Base-by-base conservation (phyloP, 2,113 vertebrate species). In the Thomomys bottae region DNA sequence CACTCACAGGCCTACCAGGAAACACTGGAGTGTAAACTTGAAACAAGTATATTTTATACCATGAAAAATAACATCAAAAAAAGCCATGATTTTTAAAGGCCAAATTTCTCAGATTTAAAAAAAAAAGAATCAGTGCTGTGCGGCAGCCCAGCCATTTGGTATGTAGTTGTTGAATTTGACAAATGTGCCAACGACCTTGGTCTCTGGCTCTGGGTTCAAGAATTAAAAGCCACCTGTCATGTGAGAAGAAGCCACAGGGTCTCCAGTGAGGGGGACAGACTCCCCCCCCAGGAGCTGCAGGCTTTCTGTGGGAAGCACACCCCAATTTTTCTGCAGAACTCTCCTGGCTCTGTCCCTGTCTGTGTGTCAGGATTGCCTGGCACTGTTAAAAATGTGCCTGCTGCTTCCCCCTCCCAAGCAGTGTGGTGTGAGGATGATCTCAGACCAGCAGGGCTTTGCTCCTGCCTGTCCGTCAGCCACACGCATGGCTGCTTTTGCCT, bases 111-210 rank as follows among this genome's bases (percentile, higher is more conserved):
- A 45, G 30, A 73, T 86, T 67, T 72, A 59, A 38, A 36, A 42
- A 84, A 75, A 64, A 6, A 49, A 32, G 21, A 59, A 9, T 63
- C 23, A 24, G 91, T 26, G 67, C 90, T 77, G 8, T 68, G 32
- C 68, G 63, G 32, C 54, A 10, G 21, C 63, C 32, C 40, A 73
- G 59, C 40, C 38, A 86, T 76, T 84, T 28, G 67, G 24, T 90
- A 84, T 70, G 93, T 75, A 70, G 77, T 81, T 20, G 24, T 92
- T 78, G 86, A 80, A 30, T 87, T 96, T 78, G 76, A 94, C 40
- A 90, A 67, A 91, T 84, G 11, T 77, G 77, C 67, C 78, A 66
- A 26, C 84, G 89, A 92, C 15, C 67, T 76, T 87, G 81, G 67
- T 87, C 84, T 54, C 14, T 89, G 78, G 40, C 84, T 87, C 28